Conservation (phyloP, 2,797 vertebrate species). For the Buceros bicornis region DNA sequence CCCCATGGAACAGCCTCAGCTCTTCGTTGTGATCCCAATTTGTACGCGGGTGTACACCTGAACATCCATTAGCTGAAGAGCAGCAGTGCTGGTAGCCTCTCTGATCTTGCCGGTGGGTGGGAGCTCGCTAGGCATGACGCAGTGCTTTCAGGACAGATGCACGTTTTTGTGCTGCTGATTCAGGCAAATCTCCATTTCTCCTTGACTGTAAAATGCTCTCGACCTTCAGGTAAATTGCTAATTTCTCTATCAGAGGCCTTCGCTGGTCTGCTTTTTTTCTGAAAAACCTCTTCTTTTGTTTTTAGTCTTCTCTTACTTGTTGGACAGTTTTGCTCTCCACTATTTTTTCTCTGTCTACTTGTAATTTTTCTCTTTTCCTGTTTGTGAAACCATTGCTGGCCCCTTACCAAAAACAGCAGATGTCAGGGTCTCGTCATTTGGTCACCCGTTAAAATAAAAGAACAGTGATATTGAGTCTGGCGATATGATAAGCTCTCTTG, state of each 20-base stretch:
- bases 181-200: not conserved
- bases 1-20: not conserved
- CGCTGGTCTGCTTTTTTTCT: not conserved
- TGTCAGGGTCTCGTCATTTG: not conserved
- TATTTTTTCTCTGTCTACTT: not conserved
- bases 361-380: conserved; percentile 11
- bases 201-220: not conserved
- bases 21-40: not conserved
- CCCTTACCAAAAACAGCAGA: conserved; percentile 49
- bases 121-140: not conserved
- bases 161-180: not conserved
- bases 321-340: not conserved
- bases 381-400: conserved; percentile 14
- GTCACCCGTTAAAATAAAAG: conserved; percentile 18
- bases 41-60: not conserved
- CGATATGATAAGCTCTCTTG: not conserved
- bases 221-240: not conserved
- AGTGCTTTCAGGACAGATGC: not conserved
- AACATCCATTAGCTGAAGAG: not conserved
- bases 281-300: not conserved
- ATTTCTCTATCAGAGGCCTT: not conserved
- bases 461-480: not conserved
- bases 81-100: not conserved
- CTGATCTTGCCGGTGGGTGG: not conserved
- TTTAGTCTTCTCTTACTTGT: not conserved